Evolutionary conservation across 1,140 invertebrate species (phyloP), one percentile per base, ranked within the genome.

Genomic region (Globodera ellingtonae): DNA sequence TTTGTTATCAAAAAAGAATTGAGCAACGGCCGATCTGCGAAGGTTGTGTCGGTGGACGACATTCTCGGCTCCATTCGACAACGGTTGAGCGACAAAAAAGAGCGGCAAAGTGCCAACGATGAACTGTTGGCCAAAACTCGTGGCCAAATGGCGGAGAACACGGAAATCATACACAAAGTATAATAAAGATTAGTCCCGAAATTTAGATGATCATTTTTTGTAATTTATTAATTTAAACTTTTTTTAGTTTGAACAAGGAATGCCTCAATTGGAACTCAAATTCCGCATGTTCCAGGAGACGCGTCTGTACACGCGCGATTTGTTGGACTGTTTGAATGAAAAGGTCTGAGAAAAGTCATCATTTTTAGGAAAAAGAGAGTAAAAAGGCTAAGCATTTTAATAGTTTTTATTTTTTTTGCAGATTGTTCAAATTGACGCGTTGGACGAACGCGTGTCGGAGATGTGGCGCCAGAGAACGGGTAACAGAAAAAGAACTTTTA

Each of bases 281-380:
- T 85, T 84, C 69, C 73, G 76, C 46, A 52, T 86, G 71, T 85
- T 83, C 52, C 84, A 85, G 62, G 83, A 85, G 71, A 85, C 86
- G 62, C 47, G 80, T 5, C 35, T 84, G 10, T 85, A 75, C 59
- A 73, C 69, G 0, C 52, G 73, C 13, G 80, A 85, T 85, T 78
- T 85, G 44, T 46, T 85, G 10, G 84, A 85, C 24, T 85, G 84
- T 74, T 46, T 85, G 21, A 85, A 85, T 76, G 84, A 85, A 66
- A 85, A 86, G 46, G 74, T 81, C 13, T 35, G 35, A 35, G 35
- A 35, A 35, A 35, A 35, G 35, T 35, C 35, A 35, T 35, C 35
- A 2, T 35, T 35, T 35, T 35, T 35, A 35, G 35, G 35, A 35
- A 35, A 35, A 35, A 35, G 35, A 35, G 35, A 35, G 35, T 2